Conservation (phyloP, 2,888 invertebrate genomes). For the Fragum fragum region DNA sequence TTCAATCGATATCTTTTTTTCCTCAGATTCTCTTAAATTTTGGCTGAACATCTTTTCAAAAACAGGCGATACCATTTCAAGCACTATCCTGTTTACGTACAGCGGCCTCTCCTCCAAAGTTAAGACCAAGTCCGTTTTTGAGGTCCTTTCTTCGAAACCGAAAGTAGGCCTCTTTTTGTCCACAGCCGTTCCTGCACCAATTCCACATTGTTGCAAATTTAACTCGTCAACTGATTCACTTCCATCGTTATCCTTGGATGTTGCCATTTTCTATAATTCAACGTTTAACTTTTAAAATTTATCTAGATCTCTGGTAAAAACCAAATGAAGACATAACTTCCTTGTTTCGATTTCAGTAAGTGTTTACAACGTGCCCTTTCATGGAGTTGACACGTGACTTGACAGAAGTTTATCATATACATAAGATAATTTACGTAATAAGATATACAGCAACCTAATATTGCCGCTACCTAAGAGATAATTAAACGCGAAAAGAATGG, state of each 20-base stretch:
- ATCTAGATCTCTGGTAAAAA: too few relatives aligned
- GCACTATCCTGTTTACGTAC: background rate
- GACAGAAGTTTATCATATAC: too few relatives aligned
- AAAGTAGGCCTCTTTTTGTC: background rate
- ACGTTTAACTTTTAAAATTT: too few relatives aligned
- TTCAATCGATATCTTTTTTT: background rate
- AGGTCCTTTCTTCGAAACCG: conserved; percentile 18
- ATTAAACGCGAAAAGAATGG: too few relatives aligned
- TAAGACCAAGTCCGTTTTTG: background rate
- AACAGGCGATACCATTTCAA: conserved; percentile 3
- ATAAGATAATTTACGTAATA: too few relatives aligned
- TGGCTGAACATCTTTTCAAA: background rate
- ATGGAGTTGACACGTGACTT: too few relatives aligned
- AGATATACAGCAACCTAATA: too few relatives aligned
- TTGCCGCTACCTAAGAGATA: too few relatives aligned
- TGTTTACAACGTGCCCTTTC: too few relatives aligned
- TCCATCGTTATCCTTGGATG: background rate
- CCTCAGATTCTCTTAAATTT: too few relatives aligned
- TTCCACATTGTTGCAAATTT: background rate
- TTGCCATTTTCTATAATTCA: background rate
- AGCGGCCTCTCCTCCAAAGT: background rate
- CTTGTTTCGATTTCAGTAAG: too few relatives aligned
- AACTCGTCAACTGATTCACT: background rate
- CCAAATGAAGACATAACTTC: too few relatives aligned
- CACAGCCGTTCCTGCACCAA: background rate